A percentile compares a stretch with the other conserved stretches of the same genome.
Evolutionary conservation across 2,888 invertebrate species (phyloP).

Genomic region (Buathra laborator): DNA sequence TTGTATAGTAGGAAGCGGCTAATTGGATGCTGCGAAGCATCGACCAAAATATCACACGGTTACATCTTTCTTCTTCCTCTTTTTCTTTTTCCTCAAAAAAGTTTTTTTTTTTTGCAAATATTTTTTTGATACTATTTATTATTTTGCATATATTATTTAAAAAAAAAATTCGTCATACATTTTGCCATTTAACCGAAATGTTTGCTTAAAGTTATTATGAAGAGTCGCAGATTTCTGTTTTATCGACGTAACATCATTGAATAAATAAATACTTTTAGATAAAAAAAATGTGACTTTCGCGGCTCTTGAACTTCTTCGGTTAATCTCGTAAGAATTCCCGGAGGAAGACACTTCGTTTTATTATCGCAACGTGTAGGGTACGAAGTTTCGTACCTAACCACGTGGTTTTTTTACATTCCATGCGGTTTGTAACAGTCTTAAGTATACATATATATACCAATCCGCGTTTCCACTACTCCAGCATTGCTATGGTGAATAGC

Average conservation of each 20-base stretch:
- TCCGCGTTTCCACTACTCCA: not conserved
- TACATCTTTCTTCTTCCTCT: not conserved
- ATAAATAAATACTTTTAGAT: not conserved
- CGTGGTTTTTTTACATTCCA: not conserved
- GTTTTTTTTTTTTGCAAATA: too few species aligned
- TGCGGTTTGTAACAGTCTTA: not conserved
- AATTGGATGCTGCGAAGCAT: not conserved
- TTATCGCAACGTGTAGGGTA: not conserved
- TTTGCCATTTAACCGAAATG: too few species aligned
- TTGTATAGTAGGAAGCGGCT: not conserved
- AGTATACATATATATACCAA: slow-evolving; percentile 3
- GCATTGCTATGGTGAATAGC: not conserved
- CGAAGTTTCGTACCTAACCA: slow-evolving; percentile 9
- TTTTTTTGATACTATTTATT: too few species aligned
- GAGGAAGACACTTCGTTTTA: not conserved
- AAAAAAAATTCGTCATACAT: too few species aligned
- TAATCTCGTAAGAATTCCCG: not conserved
- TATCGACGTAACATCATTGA: too few species aligned
- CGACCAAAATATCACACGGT: not conserved
- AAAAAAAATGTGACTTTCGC: too few species aligned
- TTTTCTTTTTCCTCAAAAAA: not conserved
- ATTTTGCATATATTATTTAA: too few species aligned
- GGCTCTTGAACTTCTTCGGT: not conserved
- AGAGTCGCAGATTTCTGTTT: too few species aligned
- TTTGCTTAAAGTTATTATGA: too few species aligned